Evolutionary conservation across 2,888 invertebrate species (phyloP), one percentile per base, ranked within the genome.

Genomic region (Pheosia tremula): DNA sequence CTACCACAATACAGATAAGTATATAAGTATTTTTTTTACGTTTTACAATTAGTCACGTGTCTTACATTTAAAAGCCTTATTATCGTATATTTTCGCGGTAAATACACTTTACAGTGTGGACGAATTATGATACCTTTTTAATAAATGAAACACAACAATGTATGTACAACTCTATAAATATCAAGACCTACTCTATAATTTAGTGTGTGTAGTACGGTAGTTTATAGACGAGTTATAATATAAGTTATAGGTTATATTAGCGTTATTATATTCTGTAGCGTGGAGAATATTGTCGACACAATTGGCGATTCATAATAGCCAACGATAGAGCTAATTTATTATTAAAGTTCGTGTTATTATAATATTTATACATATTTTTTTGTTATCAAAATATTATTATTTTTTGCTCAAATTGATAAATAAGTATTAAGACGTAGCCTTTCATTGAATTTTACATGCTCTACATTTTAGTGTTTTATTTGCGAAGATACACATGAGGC

Each of bases 201-300:
- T 11, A 39, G 5, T 55, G 4, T 55, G 8, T 39, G 38, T n/a
- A 36, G 52, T 38, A 54, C 8, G 36, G 54, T 54, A 61, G 57
- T n/a, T 69, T 67, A 57, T 60, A 76, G 67, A 54, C 59, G 56
- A 66, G 64, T 58, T 61, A 69, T 62, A 65, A 60, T 63, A 66
- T 5, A 13, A 43, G 43, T 43, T 10, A 49, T 49, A 52, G 60
- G 52, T 63, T 24, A 62, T 62, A 63, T 50, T 72, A 78, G 76
- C 72, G 70, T 73, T 63, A 60, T 66, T 72, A 67, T 74, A 71
- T 72, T 72, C 66, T 63, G 71, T 74, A 70, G 43, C 62, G 50
- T 69, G 66, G 69, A 77, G 81, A 72, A 85, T 91, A 91, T 91
- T 90, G 90, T 91, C 90, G 88, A 90, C 80, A 82, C 88, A 91